A percentile compares a stretch with the other conserved stretches of the same genome.
Conservation (phyloP, 30 jellyfish, hydroid and myxozoan genomes). For the Mastigias papua region DNA sequence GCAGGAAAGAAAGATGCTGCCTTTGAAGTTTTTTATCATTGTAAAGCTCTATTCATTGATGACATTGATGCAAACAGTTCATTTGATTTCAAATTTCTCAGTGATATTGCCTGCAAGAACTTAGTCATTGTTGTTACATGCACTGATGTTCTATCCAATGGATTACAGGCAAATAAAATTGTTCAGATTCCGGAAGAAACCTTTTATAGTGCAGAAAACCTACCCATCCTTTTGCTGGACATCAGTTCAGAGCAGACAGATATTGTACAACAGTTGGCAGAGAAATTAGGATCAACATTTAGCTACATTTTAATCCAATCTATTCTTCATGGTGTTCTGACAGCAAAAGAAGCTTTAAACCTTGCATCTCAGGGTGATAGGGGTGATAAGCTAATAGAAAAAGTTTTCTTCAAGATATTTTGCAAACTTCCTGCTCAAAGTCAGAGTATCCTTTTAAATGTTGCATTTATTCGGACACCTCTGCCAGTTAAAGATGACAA, state of each 20-base stretch:
- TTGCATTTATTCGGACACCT: constrained; percentile 11
- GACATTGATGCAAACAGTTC: constrained; percentile 29
- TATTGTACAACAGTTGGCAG: not conserved
- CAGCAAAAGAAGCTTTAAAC: not conserved
- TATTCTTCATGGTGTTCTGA: not conserved
- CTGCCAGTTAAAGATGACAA: constrained; percentile 14
- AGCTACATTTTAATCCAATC: constrained; percentile 26
- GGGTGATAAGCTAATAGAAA: not conserved
- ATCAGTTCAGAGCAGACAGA: not conserved
- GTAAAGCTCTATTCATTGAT: constrained; percentile 26
- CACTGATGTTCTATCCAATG: not conserved
- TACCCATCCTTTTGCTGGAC: not conserved
- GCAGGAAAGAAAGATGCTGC: constrained; percentile 37
- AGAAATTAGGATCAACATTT: constrained; percentile 31
- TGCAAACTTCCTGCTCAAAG: not conserved
- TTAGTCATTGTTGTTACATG: not conserved
- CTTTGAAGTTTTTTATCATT: constrained; percentile 8
- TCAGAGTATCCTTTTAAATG: not conserved
- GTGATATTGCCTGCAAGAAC: constrained; percentile 15
- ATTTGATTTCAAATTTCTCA: constrained; percentile 19
- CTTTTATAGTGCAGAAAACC: not conserved
- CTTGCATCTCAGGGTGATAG: not conserved
- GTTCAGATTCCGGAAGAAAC: not conserved
- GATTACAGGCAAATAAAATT: not conserved
- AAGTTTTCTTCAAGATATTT: not conserved